These are phyloP conservation scores for Clanis bilineata DNA, from an alignment of 2,888 invertebrate genomes.

Conservation along the genomic window DNA sequence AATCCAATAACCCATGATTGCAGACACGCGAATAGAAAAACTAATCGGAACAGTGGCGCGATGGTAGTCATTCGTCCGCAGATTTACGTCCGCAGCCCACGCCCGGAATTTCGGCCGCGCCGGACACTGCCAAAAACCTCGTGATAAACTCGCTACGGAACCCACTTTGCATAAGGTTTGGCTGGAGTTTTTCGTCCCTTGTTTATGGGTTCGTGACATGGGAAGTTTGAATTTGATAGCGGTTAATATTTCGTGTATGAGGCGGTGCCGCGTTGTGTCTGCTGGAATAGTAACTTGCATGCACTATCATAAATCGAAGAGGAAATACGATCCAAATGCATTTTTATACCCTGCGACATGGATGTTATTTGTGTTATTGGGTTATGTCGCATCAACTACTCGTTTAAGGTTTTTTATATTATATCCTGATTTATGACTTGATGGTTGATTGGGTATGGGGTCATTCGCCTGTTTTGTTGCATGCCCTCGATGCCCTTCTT, in stretches of 20 bases:
- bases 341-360: not conserved
- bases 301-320: not conserved
- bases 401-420: too few relatives aligned
- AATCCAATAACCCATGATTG: not conserved
- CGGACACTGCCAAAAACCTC: slow-evolving; percentile 45
- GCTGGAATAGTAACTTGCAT: not conserved
- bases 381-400: too few relatives aligned
- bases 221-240: slow-evolving; percentile 12
- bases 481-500: too few relatives aligned
- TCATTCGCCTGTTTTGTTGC: too few relatives aligned
- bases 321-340: not conserved
- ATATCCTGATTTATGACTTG: too few relatives aligned
- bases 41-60: slow-evolving; percentile 2
- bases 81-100: slow-evolving; percentile 46
- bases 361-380: too few relatives aligned
- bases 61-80: slow-evolving; percentile 9
- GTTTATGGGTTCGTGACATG: slow-evolving; percentile 30
- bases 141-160: slow-evolving; percentile 23
- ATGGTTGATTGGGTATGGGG: too few relatives aligned
- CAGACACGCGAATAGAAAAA: not conserved
- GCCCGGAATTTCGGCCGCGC: slow-evolving; percentile 44
- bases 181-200: slow-evolving; percentile 27
- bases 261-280: not conserved
- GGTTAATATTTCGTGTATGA: slow-evolving; percentile 8
- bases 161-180: slow-evolving; percentile 32